Conservation (phyloP, 2,113 vertebrate genomes). For the Urocolius indicus region DNA sequence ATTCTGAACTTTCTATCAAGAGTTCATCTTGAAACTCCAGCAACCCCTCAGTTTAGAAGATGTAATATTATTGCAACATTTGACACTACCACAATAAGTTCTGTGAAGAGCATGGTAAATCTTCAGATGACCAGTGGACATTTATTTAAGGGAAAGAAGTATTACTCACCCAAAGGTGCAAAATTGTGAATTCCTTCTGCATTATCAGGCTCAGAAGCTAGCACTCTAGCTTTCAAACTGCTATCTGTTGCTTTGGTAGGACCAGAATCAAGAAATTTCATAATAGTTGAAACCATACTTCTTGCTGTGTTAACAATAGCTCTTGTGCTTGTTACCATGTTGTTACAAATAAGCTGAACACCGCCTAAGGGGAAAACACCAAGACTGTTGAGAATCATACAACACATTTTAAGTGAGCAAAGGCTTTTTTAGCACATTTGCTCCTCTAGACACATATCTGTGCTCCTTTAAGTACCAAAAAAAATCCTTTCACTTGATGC, state of each 20-base stretch:
- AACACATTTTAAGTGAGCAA: neutral
- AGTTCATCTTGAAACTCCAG: neutral
- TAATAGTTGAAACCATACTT: conserved; percentile 99
- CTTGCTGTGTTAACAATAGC: conserved; percentile 98
- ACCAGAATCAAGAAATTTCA: conserved; percentile 97
- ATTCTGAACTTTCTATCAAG: neutral
- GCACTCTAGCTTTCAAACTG: conserved; percentile 92
- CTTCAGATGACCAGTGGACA: neutral
- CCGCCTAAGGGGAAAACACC: conserved; percentile 79
- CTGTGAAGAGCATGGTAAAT: neutral
- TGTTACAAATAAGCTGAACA: conserved; percentile 98
- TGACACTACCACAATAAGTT: neutral
- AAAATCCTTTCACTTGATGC: neutral
- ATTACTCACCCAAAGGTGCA: conserved; percentile 89
- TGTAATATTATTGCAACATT: neutral
- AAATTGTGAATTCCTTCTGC: conserved; percentile 99
- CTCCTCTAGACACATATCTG: neutral
- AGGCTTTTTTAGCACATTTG: neutral
- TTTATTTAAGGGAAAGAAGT: neutral
- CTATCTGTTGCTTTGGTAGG: conserved; percentile 93
- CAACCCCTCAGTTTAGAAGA: neutral
- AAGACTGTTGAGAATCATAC: neutral
- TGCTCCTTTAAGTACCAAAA: neutral
- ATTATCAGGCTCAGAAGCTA: conserved; percentile 97
- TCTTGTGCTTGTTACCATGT: conserved; percentile 98